Conservation (phyloP, 2,888 invertebrate species). For the Apamea anceps region DNA sequence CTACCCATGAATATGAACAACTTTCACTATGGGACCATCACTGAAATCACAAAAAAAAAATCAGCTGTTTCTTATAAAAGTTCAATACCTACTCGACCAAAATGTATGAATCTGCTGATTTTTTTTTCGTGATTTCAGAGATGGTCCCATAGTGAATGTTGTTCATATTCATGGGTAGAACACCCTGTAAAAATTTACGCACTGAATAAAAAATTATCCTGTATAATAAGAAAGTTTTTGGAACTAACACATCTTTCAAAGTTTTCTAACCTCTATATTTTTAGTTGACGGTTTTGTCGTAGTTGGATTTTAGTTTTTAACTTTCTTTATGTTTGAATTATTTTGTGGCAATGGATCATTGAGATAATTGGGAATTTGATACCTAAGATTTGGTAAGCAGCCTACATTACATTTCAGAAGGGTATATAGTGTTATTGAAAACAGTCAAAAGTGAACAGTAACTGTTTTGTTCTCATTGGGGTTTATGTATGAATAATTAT, state of each 20-base stretch:
- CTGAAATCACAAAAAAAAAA: too few species aligned
- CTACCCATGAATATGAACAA: too few species aligned
- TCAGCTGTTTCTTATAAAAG: too few species aligned
- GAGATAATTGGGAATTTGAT: not conserved
- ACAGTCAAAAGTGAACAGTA: not conserved
- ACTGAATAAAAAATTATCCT: too few species aligned
- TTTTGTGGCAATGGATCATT: not conserved
- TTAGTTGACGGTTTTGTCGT: not conserved
- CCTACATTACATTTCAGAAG: not conserved
- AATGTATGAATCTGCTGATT: too few species aligned
- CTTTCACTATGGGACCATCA: too few species aligned
- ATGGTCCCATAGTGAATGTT: too few species aligned
- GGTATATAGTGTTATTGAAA: not conserved
- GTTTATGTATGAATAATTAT: not conserved
- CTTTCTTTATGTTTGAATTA: not conserved
- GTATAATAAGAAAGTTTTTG: not conserved
- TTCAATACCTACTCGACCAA: too few species aligned
- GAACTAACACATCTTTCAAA: conserved; percentile 4
- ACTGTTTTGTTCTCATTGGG: not conserved
- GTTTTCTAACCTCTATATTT: not conserved
- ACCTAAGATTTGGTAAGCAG: not conserved
- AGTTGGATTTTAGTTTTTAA: not conserved
- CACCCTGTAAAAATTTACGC: too few species aligned
- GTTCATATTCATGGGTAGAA: too few species aligned
- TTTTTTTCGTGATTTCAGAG: too few species aligned